A percentile compares a stretch with the other conserved stretches of the same genome.
phyloP scores from a whole-genome alignment of 2,113 vertebrate genomes.

The Dinomys branickii region DNA sequence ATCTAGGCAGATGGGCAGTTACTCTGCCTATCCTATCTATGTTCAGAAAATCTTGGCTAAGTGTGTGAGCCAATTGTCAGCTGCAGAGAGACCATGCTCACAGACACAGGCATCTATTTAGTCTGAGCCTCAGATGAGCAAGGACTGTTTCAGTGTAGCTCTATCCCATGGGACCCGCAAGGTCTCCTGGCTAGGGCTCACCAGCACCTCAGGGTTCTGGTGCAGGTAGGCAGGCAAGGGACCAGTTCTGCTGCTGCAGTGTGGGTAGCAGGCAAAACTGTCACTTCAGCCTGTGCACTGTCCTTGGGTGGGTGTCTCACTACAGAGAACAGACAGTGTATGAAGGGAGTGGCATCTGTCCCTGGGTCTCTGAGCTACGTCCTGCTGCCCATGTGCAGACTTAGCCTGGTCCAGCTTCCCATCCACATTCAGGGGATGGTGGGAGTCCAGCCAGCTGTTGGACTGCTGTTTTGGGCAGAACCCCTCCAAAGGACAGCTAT shows the following conservation, averaged over 20 bases:
- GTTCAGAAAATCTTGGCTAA: neutral
- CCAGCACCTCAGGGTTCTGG: neutral
- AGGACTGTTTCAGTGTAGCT: accelerated
- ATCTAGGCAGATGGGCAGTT: neutral
- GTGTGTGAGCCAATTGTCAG: neutral
- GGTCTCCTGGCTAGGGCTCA: neutral
- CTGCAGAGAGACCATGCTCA: neutral
- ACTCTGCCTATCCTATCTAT: accelerated
- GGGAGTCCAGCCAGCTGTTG: neutral
- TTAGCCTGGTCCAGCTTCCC: neutral
- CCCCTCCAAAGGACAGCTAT: neutral
- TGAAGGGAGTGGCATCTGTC: accelerated
- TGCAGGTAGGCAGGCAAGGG: neutral
- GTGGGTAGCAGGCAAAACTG: neutral
- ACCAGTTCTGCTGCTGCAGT: neutral
- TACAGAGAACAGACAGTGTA: accelerated
- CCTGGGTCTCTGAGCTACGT: neutral
- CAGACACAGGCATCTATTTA: accelerated
- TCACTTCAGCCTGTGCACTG: accelerated
- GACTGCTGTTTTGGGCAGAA: neutral
- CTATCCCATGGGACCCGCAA: accelerated
- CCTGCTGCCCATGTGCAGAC: no score
- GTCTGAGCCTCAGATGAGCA: neutral
- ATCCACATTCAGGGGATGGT: accelerated
- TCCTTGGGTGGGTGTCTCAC: neutral